These are phyloP conservation scores for Gallinago paraguaiae DNA, from an alignment of 2,113 vertebrate genomes.

Conservation along the genomic window DNA sequence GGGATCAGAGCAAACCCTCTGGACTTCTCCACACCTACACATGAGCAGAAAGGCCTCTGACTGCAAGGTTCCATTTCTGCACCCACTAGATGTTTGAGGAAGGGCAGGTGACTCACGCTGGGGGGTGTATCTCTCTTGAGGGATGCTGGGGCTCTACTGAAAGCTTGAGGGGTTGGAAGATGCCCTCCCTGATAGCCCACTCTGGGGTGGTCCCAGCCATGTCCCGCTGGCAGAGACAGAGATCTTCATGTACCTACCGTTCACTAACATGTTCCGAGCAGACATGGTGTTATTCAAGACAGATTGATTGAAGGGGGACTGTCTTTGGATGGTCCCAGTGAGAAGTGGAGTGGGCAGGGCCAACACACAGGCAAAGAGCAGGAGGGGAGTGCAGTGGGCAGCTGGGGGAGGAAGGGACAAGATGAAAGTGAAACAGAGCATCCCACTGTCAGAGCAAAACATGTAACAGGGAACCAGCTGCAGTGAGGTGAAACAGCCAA, in stretches of 20 bases:
- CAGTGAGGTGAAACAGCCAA: background rate
- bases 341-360: background rate
- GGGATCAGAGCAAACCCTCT: background rate
- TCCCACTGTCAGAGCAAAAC: background rate
- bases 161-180: background rate
- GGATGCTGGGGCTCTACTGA: background rate
- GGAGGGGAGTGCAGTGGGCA: background rate
- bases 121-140: background rate
- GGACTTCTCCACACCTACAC: background rate
- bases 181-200: background rate
- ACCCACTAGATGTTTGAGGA: background rate
- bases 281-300: background rate
- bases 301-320: background rate
- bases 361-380: background rate
- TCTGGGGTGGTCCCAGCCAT: background rate
- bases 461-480: background rate
- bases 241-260: background rate
- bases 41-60: background rate
- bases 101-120: background rate
- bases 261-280: accelerated
- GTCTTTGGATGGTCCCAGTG: background rate
- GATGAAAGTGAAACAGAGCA: background rate
- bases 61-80: background rate
- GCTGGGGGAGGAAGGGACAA: background rate
- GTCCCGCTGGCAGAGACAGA: background rate